Conservation (phyloP, 2,888 invertebrate genomes). For the Tillus elongatus region DNA sequence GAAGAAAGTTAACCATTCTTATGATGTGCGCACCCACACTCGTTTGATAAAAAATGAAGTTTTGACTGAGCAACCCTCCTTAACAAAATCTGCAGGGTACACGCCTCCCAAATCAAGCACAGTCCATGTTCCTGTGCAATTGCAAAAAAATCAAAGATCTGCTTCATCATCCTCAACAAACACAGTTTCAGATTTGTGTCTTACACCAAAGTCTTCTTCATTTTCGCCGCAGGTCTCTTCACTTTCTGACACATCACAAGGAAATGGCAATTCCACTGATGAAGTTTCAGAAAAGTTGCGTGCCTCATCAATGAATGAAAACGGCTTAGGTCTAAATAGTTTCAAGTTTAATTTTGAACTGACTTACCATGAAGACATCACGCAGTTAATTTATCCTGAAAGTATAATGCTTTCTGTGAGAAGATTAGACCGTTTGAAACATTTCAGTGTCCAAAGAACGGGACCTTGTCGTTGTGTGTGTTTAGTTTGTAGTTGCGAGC, state of each 20-base stretch:
- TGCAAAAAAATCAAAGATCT: too few relatives aligned
- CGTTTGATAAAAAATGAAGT: too few relatives aligned
- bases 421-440: conserved; percentile 22
- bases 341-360: conserved; percentile 22
- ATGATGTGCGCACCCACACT: too few relatives aligned
- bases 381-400: conserved; percentile 25
- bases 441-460: conserved; percentile 23
- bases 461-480: conserved; percentile 24
- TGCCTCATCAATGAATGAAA: neutral
- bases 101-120: too few relatives aligned
- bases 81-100: too few relatives aligned
- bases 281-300: neutral
- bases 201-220: too few relatives aligned
- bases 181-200: too few relatives aligned
- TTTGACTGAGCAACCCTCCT: too few relatives aligned
- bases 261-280: neutral
- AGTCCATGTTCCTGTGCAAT: too few relatives aligned
- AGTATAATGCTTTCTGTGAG: conserved; percentile 19
- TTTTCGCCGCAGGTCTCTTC: too few relatives aligned
- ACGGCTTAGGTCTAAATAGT: conserved; percentile 19
- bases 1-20: too few relatives aligned
- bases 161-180: too few relatives aligned
- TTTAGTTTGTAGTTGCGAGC: conserved; percentile 27
- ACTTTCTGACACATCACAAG: neutral
- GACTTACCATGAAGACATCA: conserved; percentile 22